Evolutionary conservation across 2,797 vertebrate species (phyloP).

Genomic region (Lycodopsis pacificus): DNA sequence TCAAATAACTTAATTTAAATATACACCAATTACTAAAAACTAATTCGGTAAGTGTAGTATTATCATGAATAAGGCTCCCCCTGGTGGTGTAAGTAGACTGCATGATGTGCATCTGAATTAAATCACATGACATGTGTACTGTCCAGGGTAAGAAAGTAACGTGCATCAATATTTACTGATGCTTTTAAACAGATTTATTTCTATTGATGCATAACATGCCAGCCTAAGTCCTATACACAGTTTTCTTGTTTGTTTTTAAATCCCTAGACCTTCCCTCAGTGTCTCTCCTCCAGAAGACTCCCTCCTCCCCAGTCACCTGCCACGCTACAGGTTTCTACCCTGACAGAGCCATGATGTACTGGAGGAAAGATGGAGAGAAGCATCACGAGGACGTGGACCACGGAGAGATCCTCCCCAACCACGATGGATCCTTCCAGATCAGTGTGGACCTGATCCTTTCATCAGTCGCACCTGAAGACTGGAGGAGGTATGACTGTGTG

Average conservation of each 20-base stretch:
- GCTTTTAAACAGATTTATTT: too few relatives aligned
- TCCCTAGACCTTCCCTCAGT: conserved; percentile 33
- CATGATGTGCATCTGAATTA: not conserved
- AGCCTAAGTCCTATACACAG: not conserved
- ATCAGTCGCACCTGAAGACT: conserved; percentile 12
- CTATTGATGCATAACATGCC: too few relatives aligned
- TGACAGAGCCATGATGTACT: too few relatives aligned
- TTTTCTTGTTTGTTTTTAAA: not conserved
- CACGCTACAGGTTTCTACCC: too few relatives aligned
- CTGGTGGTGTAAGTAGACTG: too few relatives aligned
- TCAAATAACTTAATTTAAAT: too few relatives aligned
- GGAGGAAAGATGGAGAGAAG: too few relatives aligned
- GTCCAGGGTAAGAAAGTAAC: not conserved
- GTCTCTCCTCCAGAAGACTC: conserved; percentile 57
- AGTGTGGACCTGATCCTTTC: conserved; percentile 20
- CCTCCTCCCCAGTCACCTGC: not conserved
- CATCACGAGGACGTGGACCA: too few relatives aligned
- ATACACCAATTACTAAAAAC: too few relatives aligned
- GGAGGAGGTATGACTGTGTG: conserved; percentile 45
- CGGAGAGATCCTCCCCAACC: too few relatives aligned
- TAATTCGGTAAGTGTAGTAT: too few relatives aligned
- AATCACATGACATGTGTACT: not conserved
- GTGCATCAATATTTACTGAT: not conserved
- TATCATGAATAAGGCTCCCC: too few relatives aligned
- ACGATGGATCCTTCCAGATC: conserved; percentile 45